Base-by-base conservation (phyloP, 92 coral and sea anemone genomes). In the Paramuricea clavata region DNA sequence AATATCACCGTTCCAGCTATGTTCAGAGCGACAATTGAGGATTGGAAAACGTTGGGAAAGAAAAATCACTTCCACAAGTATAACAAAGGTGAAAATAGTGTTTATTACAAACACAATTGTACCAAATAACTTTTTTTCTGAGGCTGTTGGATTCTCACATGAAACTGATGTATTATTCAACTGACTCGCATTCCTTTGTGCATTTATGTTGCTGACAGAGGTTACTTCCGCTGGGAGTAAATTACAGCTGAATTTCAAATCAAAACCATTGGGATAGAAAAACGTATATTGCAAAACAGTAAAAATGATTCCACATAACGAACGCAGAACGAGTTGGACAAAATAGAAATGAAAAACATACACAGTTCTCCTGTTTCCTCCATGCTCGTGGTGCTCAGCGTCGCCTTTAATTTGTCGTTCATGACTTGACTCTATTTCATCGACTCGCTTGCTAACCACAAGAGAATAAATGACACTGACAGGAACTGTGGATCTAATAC, bases 381-480 rank as follows among this genome's bases (percentile, higher is more conserved):
- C 79, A n/a, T n/a, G n/a, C n/a, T n/a, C n/a, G 76, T 84, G 70
- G 91, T 76, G 56, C 79, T 78, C 28, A 64, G 39, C 75, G 27
- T 77, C 26, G 75, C 86, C 35, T 73, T 49, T 44, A 88, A 82
- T 22, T 82, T 83, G 64, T 87, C 86, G 49, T 83, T 91, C 89
- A 13, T 69, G 34, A 85, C 87, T 83, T 31, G 82, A 56, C 78
- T 82, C 91, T 2, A 87, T 79, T 69, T 83, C 84, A 12, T 90
- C 93, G 15, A 87, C 83, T 10, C 91, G 88, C 76, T 85, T 81
- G 32, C 83, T 82, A 19, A 73, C 87, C 12, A 57, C 69, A 12
- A 70, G 75, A 19, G 50, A 65, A 69, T 90, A 90, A 62, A 47
- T 42, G 35, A 87, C 43, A 44, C 90, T 71, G 16, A 90, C 67